phyloP scores from a whole-genome alignment of 2,797 vertebrate genomes.

The Myotis pilosus region DNA sequence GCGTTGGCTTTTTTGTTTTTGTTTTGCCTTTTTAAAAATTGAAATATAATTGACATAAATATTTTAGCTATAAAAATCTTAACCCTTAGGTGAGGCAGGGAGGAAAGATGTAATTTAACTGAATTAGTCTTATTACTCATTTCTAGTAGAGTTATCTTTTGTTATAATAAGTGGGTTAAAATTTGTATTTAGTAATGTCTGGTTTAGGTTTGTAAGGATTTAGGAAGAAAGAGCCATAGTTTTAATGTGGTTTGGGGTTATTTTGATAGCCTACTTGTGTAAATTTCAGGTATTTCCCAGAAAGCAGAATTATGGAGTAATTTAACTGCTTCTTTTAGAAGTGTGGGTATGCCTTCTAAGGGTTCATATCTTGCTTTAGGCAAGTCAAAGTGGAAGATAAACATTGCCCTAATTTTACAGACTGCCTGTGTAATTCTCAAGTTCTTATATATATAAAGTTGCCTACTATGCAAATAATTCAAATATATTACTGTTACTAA shows the following conservation, averaged over 20 bases:
- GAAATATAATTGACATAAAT: background rate
- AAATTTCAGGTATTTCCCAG: constrained; percentile 40
- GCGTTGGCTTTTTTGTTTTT: background rate
- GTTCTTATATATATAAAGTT: constrained; percentile 77
- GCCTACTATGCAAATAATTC: constrained; percentile 82
- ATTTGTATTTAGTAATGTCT: constrained; percentile 29
- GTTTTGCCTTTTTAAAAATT: background rate
- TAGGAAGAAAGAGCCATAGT: constrained; percentile 16
- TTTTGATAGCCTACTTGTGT: constrained; percentile 39
- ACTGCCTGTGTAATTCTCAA: constrained; percentile 55
- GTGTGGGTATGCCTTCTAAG: background rate
- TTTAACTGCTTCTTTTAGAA: constrained; percentile 47
- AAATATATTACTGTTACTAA: constrained; percentile 78
- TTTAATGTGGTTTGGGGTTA: constrained; percentile 21
- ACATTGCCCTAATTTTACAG: constrained; percentile 48
- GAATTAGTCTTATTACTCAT: constrained; percentile 2
- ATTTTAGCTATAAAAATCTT: background rate
- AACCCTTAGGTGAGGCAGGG: background rate
- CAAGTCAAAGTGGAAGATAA: constrained; percentile 39
- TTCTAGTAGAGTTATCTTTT: background rate
- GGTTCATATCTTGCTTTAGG: constrained; percentile 50
- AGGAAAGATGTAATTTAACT: background rate
- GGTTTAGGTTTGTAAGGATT: background rate
- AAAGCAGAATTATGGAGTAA: constrained; percentile 44
- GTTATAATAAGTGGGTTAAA: background rate